phyloP scores from a whole-genome alignment of 2,888 invertebrate genomes.

The Himalopsyche anomala region DNA sequence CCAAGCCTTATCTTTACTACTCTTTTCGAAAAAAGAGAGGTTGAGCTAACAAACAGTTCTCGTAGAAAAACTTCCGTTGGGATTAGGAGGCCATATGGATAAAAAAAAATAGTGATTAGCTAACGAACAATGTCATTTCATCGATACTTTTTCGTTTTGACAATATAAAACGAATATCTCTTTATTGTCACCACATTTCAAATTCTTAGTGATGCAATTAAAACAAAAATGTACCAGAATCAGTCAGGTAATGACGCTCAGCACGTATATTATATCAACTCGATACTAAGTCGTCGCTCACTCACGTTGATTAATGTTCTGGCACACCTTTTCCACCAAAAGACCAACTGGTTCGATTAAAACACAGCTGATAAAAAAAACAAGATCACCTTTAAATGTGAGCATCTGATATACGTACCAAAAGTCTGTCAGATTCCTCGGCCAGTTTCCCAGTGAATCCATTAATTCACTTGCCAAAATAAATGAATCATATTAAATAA shows the following conservation, averaged over 20 bases:
- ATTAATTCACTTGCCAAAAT: conserved; percentile 48
- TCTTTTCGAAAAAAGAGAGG: too few species aligned
- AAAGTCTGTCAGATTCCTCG: conserved; percentile 41
- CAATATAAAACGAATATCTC: too few species aligned
- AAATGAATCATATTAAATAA: conserved; percentile 31
- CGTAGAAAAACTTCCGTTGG: too few species aligned
- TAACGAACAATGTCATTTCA: too few species aligned
- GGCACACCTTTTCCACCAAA: conserved; percentile 9
- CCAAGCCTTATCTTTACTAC: too few species aligned
- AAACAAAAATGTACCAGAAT: background rate
- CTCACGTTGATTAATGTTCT: conserved; percentile 7
- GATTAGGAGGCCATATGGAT: too few species aligned
- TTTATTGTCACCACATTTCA: too few species aligned
- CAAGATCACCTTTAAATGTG: conserved; percentile 64
- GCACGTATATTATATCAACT: background rate
- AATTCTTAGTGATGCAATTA: background rate
- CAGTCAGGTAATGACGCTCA: background rate
- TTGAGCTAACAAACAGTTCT: too few species aligned
- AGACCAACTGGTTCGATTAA: conserved; percentile 30
- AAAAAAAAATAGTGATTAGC: too few species aligned
- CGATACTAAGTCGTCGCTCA: background rate
- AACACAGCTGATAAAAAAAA: conserved; percentile 38
- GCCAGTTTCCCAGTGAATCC: conserved; percentile 54
- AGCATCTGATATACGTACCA: conserved; percentile 54
- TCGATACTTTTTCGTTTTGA: too few species aligned